Evolutionary conservation across 2,113 vertebrate species (phyloP), one percentile per base, ranked within the genome.

Genomic region (Vidua macroura): DNA sequence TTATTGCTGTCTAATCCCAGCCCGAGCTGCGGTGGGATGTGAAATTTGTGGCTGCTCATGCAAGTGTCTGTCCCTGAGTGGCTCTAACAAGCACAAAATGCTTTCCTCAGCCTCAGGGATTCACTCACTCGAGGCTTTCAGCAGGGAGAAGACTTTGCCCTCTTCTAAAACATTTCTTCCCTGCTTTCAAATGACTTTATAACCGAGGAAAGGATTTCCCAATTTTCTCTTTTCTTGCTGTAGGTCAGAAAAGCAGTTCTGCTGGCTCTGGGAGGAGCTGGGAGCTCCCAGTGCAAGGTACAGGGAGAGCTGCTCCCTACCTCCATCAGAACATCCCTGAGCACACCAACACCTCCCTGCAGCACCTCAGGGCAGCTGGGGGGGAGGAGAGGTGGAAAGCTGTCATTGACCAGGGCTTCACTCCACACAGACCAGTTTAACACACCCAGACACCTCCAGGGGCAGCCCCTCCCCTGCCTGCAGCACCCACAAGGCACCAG

Each of bases 401-500:
- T 80, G 31, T 4, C 23, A 22, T 67, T 15, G 51, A 35, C 39
- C 63, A 49, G 41, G 35, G 23, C 33, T 73, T 94, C 79, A 58
- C 80, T 62, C 60, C 13, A n/a, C 73, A n/a, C 55, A 33, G 67
- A 82, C 43, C 49, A 5, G 27, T 31, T 49, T 35, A 76, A 59
- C 21, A 69, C 86, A 44, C 41, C 84, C 89, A 79, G 84, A 48
- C 77, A 13, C 20, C 53, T 55, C 81, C 68, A 23, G 70, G 43
- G 13, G 48, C 77, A 70, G 33, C 83, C 44, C 88, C 53, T 41
- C 86, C 31, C 58, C 74, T 35, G 37, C 23, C 83, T 70, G 46
- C 76, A 62, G 43, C 89, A 56, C 86, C 60, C 89, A 44, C 60
- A 20, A 33, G 82, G 80, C 83, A 69, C 66, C 88, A 80, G 74